Conservation (phyloP, 2,797 vertebrate genomes). For the Gallinago nigripennis region DNA sequence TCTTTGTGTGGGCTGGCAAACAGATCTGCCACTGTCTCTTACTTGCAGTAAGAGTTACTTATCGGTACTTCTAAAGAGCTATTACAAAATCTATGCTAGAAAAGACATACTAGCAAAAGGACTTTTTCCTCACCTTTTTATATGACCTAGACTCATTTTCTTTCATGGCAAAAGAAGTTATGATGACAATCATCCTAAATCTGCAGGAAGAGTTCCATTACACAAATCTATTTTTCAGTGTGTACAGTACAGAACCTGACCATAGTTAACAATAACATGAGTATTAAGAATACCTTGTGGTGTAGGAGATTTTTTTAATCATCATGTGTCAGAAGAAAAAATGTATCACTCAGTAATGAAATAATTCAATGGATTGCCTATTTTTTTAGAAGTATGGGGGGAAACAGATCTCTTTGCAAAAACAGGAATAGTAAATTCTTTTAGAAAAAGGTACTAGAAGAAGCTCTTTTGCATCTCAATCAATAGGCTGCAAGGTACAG, state of each 20-base stretch:
- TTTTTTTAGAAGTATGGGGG: background rate
- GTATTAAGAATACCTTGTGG: background rate
- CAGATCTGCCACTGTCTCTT: background rate
- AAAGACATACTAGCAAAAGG: background rate
- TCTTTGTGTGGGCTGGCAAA: background rate
- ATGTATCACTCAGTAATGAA: background rate
- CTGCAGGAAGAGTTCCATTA: background rate
- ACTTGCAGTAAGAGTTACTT: background rate
- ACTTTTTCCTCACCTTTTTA: background rate
- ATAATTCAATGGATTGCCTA: background rate
- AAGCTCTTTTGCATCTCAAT: background rate
- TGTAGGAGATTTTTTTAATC: background rate
- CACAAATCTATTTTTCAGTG: background rate
- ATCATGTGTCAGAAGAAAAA: background rate
- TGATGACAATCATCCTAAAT: background rate
- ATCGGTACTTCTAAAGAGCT: background rate
- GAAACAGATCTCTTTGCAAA: background rate
- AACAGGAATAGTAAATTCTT: background rate
- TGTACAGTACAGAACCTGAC: background rate
- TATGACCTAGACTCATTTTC: background rate
- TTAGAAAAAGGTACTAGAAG: background rate
- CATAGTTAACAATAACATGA: background rate
- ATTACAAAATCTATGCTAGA: background rate
- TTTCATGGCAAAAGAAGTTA: background rate
- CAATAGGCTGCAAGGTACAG: constrained; percentile 7